Evolutionary conservation across 2,888 invertebrate genomes (phyloP), one percentile per base, ranked within the genome.

Genomic region (Argyresthia albistria): DNA sequence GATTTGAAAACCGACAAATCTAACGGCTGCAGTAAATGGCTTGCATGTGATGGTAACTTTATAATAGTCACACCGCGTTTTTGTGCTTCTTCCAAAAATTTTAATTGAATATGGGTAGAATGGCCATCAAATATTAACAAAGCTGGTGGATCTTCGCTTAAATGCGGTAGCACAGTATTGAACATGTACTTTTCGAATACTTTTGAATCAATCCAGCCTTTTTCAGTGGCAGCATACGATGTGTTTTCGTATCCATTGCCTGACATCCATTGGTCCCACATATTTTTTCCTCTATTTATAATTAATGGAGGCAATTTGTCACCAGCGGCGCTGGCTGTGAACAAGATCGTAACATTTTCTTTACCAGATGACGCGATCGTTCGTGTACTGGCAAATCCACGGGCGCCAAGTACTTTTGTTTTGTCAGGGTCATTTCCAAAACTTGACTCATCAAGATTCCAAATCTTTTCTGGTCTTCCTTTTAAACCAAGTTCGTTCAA

Each of bases 51-150:
- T 42, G 59, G 58, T 12, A 62, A 48, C 54, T 61, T 61, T 52
- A 62, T 46, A 46, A 64, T 62, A 36, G 58, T 58, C 45, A 60
- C 55, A 15, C 57, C 36, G 43, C 47, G 43, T 43, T 50, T 47
- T 42, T 53, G 56, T 16, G 63, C 62, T 50, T 57, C 55, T 55
- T 62, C 57, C n/a, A 58, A 56, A 36, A 65, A 56, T 51, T 60
- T 56, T 48, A 63, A 53, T 25, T 56, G 52, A 39, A 66, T 56
- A 52, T 66, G 66, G 37, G 63, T 59, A 42, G 55, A 57, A 50
- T 65, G 65, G 9, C 62, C 65, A 57, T 66, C 66, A 55, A 60
- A 65, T 25, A 69, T 57, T 42, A 66, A 54, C 8, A 62, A 57
- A 39, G 60, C 59, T 47, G 62, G 65, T 16, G 65, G 55, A 46